Evolutionary conservation across 2,113 vertebrate species (phyloP), one percentile per base, ranked within the genome.

Genomic region (Alethe castanea): DNA sequence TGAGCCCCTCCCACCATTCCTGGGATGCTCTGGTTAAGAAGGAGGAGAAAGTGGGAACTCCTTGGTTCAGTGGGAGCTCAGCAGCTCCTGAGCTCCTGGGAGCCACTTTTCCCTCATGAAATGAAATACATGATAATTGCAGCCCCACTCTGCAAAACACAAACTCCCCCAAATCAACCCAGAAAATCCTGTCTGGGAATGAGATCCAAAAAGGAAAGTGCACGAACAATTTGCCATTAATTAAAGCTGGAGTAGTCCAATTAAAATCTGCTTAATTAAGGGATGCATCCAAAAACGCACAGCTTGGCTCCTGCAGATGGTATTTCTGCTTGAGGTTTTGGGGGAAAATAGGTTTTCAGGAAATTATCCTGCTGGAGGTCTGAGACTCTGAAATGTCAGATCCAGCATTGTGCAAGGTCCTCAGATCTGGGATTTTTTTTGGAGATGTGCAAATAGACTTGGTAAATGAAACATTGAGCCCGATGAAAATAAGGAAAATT

Each of bases 221-320:
- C 35, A 14, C 0, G 3, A 86, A 45, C n/a, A 40, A 73, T 79
- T 94, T 88, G 48, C 50, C 22, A 1, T 90, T 95, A 95, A 92
- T 94, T 94, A 95, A 91, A 94, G 71, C 62, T 77, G n/a, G 92
- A 86, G 72, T 66, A 2, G 0, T 19, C 83, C 80, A 90, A 84
- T 94, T 96, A 94, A 88, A 92, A 84, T 48, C 56, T 86, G 44
- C 72, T 92, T 93, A 88, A 95, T 95, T 83, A 93, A 88, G 69
- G 48, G 83, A 67, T 24, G 57, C 35, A 60, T 60, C 77, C 2
- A 1, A 40, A 54, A 81, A 54, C 0, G 28, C 80, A 24, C 2
- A 0, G 7, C 87, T 91, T 33, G 92, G 81, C 53, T 92, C 59
- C 70, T 87, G 61, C 88, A 82, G 85, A 61, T 69, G 90, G 90